A percentile compares a stretch with the other conserved stretches of the same genome.
phyloP scores from a whole-genome alignment of 1,140 invertebrate species.

The Sitophilus oryzae region DNA sequence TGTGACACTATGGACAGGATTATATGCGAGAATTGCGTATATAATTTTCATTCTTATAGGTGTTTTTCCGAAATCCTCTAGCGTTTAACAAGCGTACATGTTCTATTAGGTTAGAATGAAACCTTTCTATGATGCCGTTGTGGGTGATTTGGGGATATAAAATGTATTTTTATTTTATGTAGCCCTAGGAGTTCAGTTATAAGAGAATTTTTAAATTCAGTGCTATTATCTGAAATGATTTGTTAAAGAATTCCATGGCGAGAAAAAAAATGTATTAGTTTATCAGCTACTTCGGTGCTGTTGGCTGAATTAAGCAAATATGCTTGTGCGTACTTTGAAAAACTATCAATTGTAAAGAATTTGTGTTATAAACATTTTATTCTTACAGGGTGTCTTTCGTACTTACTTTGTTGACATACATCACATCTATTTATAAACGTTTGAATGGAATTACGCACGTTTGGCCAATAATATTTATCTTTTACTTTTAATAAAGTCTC shows the following conservation, averaged over 20 bases:
- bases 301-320: not conserved
- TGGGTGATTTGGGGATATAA: conserved; percentile 8
- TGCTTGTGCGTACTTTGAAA: too few species aligned
- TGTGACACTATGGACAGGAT: conserved; percentile 9
- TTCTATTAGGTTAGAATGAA: conserved; percentile 20
- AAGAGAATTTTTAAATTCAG: conserved; percentile 17
- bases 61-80: not conserved
- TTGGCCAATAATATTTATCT: too few species aligned
- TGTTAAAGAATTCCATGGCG: conserved; percentile 8
- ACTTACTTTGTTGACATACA: too few species aligned
- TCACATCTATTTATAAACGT: too few species aligned
- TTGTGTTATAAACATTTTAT: not conserved
- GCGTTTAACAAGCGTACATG: conserved; percentile 10
- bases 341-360: not conserved
- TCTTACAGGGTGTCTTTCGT: too few species aligned
- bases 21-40: conserved; percentile 12
- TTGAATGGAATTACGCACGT: too few species aligned
- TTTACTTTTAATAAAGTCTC: too few species aligned
- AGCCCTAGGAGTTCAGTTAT: conserved; percentile 18
- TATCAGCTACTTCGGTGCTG: conserved; percentile 10
- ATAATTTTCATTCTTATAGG: conserved; percentile 8
- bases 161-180: conserved; percentile 22
- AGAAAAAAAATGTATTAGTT: not conserved
- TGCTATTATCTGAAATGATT: conserved; percentile 11
- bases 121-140: conserved; percentile 10